Evolutionary conservation across 2,113 vertebrate species (phyloP).

Genomic region (Spizaetus ornatus): DNA sequence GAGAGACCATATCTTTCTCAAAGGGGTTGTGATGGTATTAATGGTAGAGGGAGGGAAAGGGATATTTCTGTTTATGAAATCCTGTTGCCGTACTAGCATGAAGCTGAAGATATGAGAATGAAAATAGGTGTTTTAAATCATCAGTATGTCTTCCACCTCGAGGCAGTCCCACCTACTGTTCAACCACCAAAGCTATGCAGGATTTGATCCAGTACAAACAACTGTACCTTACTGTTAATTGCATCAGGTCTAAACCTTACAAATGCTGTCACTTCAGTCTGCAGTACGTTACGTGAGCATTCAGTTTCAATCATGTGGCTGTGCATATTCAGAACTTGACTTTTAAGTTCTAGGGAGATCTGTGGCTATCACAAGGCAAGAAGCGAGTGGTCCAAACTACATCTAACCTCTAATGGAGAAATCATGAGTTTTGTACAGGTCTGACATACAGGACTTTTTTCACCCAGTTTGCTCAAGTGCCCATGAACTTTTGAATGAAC

Average conservation of each 20-base stretch:
- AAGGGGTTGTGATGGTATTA: background rate
- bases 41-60: background rate
- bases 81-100: background rate
- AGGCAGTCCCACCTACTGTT: background rate
- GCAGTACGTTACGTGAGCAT: fast-evolving
- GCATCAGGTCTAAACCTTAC: background rate
- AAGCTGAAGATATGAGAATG: background rate
- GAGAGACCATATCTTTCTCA: background rate
- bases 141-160: background rate
- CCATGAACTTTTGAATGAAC: background rate
- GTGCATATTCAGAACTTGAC: background rate
- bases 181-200: background rate
- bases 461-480: background rate
- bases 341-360: background rate
- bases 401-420: background rate
- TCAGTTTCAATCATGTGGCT: background rate
- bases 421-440: background rate
- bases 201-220: background rate
- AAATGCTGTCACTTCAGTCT: background rate
- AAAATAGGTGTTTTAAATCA: background rate
- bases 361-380: background rate
- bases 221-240: background rate
- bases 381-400: background rate
- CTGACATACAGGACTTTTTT: background rate
- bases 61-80: background rate